A percentile compares a stretch with the other conserved stretches of the same genome.
phyloP scores from a whole-genome alignment of 2,888 invertebrate genomes.

The Mayetiola destructor region DNA sequence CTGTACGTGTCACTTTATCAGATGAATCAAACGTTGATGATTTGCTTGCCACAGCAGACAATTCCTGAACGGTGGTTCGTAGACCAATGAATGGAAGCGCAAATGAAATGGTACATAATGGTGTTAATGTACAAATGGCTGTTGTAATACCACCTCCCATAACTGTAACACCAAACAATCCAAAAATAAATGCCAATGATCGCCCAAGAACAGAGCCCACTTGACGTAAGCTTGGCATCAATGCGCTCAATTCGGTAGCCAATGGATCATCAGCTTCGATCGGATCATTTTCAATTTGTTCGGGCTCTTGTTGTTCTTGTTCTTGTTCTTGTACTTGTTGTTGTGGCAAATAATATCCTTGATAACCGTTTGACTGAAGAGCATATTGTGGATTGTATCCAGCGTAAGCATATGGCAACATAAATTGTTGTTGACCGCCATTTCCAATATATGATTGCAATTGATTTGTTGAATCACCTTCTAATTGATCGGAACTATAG shows the following conservation, averaged over 20 bases:
- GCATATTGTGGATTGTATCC: not conserved
- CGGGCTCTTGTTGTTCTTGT: not conserved
- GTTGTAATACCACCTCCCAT: conserved; percentile 40
- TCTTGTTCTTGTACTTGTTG: not conserved
- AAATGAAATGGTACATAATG: conserved; percentile 40
- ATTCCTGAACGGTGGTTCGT: conserved; percentile 15
- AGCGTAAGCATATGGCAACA: too few species aligned
- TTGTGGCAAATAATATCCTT: conserved; percentile 32
- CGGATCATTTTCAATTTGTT: too few species aligned
- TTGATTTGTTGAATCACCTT: too few species aligned
- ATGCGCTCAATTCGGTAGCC: not conserved
- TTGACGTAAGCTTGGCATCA: conserved; percentile 24
- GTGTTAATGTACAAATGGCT: conserved; percentile 41
- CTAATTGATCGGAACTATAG: too few species aligned
- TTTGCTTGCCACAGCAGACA: too few species aligned
- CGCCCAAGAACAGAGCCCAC: conserved; percentile 31
- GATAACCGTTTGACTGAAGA: conserved; percentile 34
- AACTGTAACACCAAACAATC: conserved; percentile 31
- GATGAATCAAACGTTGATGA: too few species aligned
- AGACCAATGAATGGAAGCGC: conserved; percentile 25
- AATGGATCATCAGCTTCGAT: conserved; percentile 17
- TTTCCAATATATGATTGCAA: too few species aligned
- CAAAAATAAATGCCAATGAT: conserved; percentile 26
- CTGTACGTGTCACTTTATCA: too few species aligned
- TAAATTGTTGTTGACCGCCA: too few species aligned